Base-by-base conservation (phyloP, 2,113 vertebrate species). In the Alaudala cheleensis region DNA sequence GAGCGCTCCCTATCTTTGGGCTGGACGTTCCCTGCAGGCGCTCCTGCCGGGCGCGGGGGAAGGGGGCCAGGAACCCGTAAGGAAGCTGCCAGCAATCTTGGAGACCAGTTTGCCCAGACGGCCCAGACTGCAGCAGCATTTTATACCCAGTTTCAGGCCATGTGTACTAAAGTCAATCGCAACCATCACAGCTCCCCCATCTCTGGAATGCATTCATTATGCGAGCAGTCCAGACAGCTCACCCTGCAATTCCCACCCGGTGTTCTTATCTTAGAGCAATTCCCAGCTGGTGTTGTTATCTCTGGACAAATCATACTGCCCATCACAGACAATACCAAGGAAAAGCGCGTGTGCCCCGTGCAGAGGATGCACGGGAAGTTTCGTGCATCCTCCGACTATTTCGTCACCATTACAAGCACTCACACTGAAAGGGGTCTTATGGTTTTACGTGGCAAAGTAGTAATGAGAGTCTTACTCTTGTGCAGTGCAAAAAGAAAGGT, bases 11-110 rank as follows among this genome's bases (percentile, higher is more conserved):
- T 34, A 3, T 42, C 34, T 49, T 37, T 10, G 6, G 31, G 12
- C 31, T 24, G 40, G 29, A 54, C 0, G 0, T 33, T 8, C 10
- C 25, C 71, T 34, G 40, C n/a, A n/a, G 20, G 29, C 2, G 1
- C 15, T 60, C 61, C 54, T 20, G 54, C 12, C 2, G 0, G 10
- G 53, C 21, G 5, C 3, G 0, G 25, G 45, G n/a, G 29, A 40
- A 76, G 24, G n/a, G 18, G 11, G 24, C 21, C 34, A 42, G 66
- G 8, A 72, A 15, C 33, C 25, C 40, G 11, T 12, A 7, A 0
- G 5, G 47, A 61, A 60, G 18, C 51, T 54, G 24, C 40, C 39
- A 14, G 29, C 29, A 74, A 4, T 40, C 47, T 13, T 42, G 70
- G 29, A 89, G 11, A 61, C 14, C n/a, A 42, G 29, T 49, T 54